Conservation (phyloP, 2,888 invertebrate genomes). For the Folsomia manolachei region DNA sequence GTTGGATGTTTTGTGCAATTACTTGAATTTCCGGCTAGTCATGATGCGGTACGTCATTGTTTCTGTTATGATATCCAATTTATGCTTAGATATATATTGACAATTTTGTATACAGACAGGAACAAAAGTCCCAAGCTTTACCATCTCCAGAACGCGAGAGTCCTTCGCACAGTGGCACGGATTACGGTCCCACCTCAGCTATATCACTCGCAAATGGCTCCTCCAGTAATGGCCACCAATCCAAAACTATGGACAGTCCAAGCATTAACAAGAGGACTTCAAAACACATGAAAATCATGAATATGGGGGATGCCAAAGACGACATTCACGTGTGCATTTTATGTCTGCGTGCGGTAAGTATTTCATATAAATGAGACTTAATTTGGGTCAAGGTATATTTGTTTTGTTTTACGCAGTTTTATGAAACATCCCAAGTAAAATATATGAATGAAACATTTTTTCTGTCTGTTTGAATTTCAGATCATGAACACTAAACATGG, state of each 20-base stretch:
- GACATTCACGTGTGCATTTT: slow-evolving; percentile 99
- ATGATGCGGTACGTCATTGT: slow-evolving; percentile 67
- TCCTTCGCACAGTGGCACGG: slow-evolving; percentile 18
- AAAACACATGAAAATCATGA: slow-evolving; percentile 76
- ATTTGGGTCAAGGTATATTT: too few relatives aligned
- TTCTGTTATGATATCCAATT: neutral
- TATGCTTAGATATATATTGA: neutral
- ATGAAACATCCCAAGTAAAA: too few relatives aligned
- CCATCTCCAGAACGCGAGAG: slow-evolving; percentile 28
- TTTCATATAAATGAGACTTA: too few relatives aligned
- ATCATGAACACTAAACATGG: slow-evolving; percentile 95
- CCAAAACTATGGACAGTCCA: slow-evolving; percentile 38
- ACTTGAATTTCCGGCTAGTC: slow-evolving; percentile 88
- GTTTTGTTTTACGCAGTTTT: too few relatives aligned
- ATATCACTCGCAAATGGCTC: slow-evolving; percentile 35
- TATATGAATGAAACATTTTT: too few relatives aligned
- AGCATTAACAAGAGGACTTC: slow-evolving; percentile 49
- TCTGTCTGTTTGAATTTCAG: too few relatives aligned
- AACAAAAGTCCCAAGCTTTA: slow-evolving; percentile 25
- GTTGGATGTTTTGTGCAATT: slow-evolving; percentile 93
- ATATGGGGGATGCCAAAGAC: slow-evolving; percentile 91
- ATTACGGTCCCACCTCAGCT: slow-evolving; percentile 29
- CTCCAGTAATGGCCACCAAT: slow-evolving; percentile 17
- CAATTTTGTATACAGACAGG: slow-evolving; percentile 27
- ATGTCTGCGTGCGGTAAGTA: slow-evolving; percentile 83